These are phyloP conservation scores for Sus scrofa DNA, from an alignment of 2,113 vertebrate genomes.

Conservation along the genomic window T2T-Sscrofa CM000822.6:47097001-47097500, in stretches of 20 bases:
- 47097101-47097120: background rate
- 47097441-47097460: background rate
- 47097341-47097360: background rate
- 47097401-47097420: background rate
- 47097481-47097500: background rate
- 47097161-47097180: background rate
- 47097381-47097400: slow-evolving; percentile 10
- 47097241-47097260: too few relatives aligned
- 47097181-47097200: background rate
- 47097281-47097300: too few relatives aligned
- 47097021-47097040: background rate
- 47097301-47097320: too few relatives aligned
- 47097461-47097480: background rate
- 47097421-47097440: background rate
- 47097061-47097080: background rate
- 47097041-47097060: background rate
- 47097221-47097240: background rate
- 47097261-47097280: too few relatives aligned
- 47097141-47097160: background rate
- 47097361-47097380: background rate
- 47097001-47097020: background rate
- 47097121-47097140: background rate
- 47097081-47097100: background rate
- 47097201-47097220: background rate
- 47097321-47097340: background rate